These are phyloP conservation scores for Tetheella fluctuosa DNA, from an alignment of 2,888 invertebrate species.

Conservation along the genomic window DNA sequence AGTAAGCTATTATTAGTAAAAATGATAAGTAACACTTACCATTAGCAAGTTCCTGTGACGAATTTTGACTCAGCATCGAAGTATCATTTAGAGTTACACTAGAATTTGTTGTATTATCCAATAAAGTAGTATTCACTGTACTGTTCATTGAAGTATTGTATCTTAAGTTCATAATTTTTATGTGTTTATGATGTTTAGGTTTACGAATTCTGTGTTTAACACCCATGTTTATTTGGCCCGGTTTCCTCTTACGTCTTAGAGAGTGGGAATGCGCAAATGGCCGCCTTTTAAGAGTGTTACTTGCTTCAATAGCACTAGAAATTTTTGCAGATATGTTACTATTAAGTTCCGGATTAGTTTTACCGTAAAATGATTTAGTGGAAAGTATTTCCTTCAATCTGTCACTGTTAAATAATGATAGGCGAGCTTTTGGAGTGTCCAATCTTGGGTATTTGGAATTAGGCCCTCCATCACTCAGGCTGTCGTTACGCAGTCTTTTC, in stretches of 20 bases:
- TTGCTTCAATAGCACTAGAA: constrained; percentile 63
- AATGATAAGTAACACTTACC: constrained; percentile 49
- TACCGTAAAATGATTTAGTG: constrained; percentile 83
- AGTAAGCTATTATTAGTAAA: neutral
- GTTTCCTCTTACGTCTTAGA: constrained; percentile 60
- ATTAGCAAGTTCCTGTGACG: constrained; percentile 62
- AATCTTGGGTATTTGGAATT: constrained; percentile 65
- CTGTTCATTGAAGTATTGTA: constrained; percentile 26
- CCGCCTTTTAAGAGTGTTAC: constrained; percentile 48
- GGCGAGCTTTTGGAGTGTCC: constrained; percentile 73
- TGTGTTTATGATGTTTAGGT: constrained; percentile 78
- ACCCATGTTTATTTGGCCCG: constrained; percentile 87
- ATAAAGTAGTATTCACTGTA: constrained; percentile 28
- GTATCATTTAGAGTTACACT: constrained; percentile 44
- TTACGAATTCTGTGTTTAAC: constrained; percentile 86
- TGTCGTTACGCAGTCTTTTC: constrained; percentile 70
- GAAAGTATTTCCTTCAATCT: constrained; percentile 78
- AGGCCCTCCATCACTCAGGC: constrained; percentile 60
- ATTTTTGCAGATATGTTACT: constrained; percentile 59
- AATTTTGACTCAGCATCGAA: constrained; percentile 61
- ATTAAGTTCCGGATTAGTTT: constrained; percentile 71
- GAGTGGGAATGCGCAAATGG: constrained; percentile 57
- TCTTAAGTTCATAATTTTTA: constrained; percentile 41
- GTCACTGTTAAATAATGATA: constrained; percentile 74
- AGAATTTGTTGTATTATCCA: constrained; percentile 44